Evolutionary conservation across 2,113 vertebrate genomes (phyloP), one percentile per base, ranked within the genome.

Genomic region (Gobius niger): DNA sequence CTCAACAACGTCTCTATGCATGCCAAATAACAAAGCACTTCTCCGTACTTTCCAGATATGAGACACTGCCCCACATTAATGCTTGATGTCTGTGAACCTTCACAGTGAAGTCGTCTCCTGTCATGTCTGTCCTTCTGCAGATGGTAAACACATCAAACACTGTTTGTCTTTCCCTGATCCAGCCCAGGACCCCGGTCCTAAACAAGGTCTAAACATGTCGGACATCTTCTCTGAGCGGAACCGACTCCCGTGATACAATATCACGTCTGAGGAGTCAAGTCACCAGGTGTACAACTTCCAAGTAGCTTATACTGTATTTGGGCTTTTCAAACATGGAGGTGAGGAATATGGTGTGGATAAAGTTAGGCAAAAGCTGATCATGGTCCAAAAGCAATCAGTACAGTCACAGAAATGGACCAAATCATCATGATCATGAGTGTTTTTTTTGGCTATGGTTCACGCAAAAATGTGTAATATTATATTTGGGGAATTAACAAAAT

Each of bases 91-190:
- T 62, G 63, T 77, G 78, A 86, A 83, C 76, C 75, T 51, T 76
- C 64, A 68, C 63, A 13, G 34, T 74, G 80, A 86, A 83, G 51
- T 70, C 72, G 47, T 82, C 70, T 83, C 70, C 76, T 65, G 54
- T 83, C 81, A 63, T 64, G 70, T 65, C 83, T 14, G 75, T 69
- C 86, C 78, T 82, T 89, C 80, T 70, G 67, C 89, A 91, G 82
- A 86, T 86, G 88, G 82, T 66, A 73, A 89, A 88, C 77, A 79
- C 79, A 86, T 91, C 82, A 56, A 77, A 76, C 69, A 80, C 68
- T 81, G 83, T 84, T 72, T 88, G 85, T 82, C 24, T 77, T 77
- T 7, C 56, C 47, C 69, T 81, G 87, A 89, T 14, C 16, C 70
- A 72, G 72, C 15, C 24, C 85, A 88, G 85, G 82, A 16, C 60